Base-by-base conservation (phyloP, 2,797 vertebrate genomes). In the Manis javanica region DNA sequence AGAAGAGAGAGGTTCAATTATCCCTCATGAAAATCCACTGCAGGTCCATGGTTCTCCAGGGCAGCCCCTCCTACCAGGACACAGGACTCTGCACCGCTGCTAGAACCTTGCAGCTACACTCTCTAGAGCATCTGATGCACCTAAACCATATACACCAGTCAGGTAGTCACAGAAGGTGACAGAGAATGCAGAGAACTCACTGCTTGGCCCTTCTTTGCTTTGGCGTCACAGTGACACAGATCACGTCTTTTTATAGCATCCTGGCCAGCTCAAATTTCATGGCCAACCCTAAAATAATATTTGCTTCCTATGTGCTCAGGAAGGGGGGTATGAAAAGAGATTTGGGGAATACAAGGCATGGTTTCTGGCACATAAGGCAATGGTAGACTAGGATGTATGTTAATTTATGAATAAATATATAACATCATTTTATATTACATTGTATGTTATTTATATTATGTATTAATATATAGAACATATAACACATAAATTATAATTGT, bases 71-170 rank as follows among this genome's bases (percentile, higher is more conserved):
- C 53, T 7, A 55, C 39, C 19, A 71, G 61, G 39, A 49, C 16
- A 0, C 8, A 29, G 4, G 2, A 2, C 37, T 23, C 7, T 59
- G 16, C 1, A 4, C 2, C 3, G 21, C 42, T 69, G 23, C 3
- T 29, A 10, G 49, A 3, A 75, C 53, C 39, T 23, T 46, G 18
- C 16, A 37, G 19, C 68, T 34, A 5, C 1, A 64, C 1, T 0
- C 29, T 42, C 59, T 4, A 42, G 10, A 72, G 34, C 64, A 12
- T 6, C 23, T 7, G 39, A 21, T 49, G 23, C 42, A 68, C 42
- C 63, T 31, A 61, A 75, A 59, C 12, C 31, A 77, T n/a, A 21
- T 34, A 16, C 7, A 85, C 11, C 26, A 26, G 3, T 3, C 66
- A 46, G 12, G 9, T 15, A 68, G 24, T 21, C 39, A 64, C 7